Evolutionary conservation across 2,797 vertebrate genomes (phyloP).

Genomic region (Macropus fuliginosus): DNA sequence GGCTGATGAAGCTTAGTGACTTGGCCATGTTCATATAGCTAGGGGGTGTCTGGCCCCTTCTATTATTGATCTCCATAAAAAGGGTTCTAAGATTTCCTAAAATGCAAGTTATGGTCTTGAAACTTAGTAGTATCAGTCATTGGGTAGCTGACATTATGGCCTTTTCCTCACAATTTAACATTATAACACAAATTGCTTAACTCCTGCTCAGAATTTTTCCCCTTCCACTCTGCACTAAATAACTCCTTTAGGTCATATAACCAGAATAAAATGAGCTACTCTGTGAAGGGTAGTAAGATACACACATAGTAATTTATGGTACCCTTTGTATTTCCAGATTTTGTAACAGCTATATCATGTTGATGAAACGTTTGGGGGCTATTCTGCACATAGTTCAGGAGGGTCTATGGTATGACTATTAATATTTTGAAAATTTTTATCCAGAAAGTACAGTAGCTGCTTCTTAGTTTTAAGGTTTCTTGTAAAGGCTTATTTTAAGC

Average conservation of each 20-base stretch:
- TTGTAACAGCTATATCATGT: background rate
- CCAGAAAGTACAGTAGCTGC: background rate
- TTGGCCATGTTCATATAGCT: background rate
- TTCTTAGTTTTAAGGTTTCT: slow-evolving; percentile 30
- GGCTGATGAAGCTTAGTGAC: background rate
- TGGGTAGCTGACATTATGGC: background rate
- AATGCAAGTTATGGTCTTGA: slow-evolving; percentile 20
- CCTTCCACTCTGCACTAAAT: background rate
- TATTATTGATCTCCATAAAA: background rate
- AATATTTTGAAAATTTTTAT: background rate
- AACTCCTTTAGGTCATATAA: background rate
- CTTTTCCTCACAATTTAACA: slow-evolving; percentile 6
- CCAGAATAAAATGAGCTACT: background rate
- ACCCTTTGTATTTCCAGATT: background rate
- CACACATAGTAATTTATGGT: background rate
- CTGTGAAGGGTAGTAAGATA: slow-evolving; percentile 19
- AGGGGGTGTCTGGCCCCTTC: background rate
- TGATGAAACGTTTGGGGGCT: slow-evolving; percentile 16
- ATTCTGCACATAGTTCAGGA: slow-evolving; percentile 31
- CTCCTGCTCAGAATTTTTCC: background rate
- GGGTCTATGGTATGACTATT: background rate
- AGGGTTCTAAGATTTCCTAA: background rate
- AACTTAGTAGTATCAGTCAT: slow-evolving; percentile 13
- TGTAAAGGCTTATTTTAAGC: background rate
- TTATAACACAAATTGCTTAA: background rate